Evolutionary conservation across 2,113 vertebrate genomes (phyloP).

Genomic region (Apistogramma diplotaenia): DNA sequence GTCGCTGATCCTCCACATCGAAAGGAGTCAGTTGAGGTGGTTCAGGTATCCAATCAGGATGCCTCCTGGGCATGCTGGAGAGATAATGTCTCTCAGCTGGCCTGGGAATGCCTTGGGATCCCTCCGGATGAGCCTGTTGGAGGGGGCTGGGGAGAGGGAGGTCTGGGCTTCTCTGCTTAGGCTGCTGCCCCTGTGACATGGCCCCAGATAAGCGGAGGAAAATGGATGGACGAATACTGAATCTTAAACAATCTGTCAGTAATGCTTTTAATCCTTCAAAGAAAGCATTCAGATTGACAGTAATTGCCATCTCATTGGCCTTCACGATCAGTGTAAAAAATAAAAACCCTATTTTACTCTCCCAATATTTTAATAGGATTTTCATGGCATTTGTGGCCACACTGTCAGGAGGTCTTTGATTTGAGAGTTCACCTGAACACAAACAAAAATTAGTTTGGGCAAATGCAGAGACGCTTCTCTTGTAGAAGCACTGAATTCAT

Average conservation of each 20-base stretch:
- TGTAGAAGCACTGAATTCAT: constrained; percentile 45
- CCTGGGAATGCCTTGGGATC: too few relatives aligned
- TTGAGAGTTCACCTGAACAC: constrained; percentile 46
- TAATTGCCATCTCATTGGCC: constrained; percentile 1
- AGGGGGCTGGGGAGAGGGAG: too few relatives aligned
- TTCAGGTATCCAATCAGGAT: too few relatives aligned
- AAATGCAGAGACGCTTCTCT: constrained; percentile 5
- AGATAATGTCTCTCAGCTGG: too few relatives aligned
- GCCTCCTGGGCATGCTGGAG: too few relatives aligned
- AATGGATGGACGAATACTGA: accelerated
- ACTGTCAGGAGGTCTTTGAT: constrained; percentile 14
- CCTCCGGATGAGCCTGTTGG: too few relatives aligned
- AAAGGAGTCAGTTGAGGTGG: too few relatives aligned
- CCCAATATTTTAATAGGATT: neutral
- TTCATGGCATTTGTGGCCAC: neutral
- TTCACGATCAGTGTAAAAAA: neutral
- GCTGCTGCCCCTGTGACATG: neutral
- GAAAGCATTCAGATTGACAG: neutral
- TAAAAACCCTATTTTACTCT: neutral
- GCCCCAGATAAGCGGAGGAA: neutral
- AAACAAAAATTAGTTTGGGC: constrained; percentile 49
- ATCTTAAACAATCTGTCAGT: neutral
- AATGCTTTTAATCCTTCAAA: neutral
- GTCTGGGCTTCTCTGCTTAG: neutral
- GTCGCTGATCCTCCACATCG: too few relatives aligned